phyloP scores from a whole-genome alignment of 2,888 invertebrate species.

The Cartodere bifasciata region DNA sequence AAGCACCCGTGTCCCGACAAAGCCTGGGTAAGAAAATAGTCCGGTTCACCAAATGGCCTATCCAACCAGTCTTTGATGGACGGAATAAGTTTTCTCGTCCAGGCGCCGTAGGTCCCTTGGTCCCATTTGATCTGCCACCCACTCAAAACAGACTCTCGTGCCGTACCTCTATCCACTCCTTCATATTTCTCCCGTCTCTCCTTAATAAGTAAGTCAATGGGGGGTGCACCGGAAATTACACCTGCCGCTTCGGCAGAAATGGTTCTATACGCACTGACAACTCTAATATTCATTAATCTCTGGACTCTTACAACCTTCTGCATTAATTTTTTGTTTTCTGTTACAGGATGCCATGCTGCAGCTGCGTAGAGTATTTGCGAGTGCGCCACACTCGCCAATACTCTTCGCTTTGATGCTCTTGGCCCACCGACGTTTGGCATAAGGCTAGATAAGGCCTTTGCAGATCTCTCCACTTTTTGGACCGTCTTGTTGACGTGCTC shows the following conservation, averaged over 20 bases:
- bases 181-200: too few species aligned
- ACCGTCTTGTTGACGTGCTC: conserved; percentile 2
- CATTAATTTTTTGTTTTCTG: not conserved
- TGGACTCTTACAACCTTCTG: not conserved
- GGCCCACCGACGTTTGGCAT: conserved; percentile 12
- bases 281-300: not conserved
- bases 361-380: conserved; percentile 10
- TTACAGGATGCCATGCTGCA: conserved; percentile 7
- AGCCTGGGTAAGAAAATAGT: too few species aligned
- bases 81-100: too few species aligned
- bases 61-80: too few species aligned
- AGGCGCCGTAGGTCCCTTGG: too few species aligned
- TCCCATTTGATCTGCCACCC: too few species aligned
- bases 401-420: conserved; percentile 4
- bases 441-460: conserved; percentile 2
- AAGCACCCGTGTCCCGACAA: too few species aligned
- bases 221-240: conserved; percentile 8
- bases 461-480: conserved; percentile 1
- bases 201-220: conserved; percentile 12
- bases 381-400: conserved; percentile 3
- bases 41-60: too few species aligned
- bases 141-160: too few species aligned
- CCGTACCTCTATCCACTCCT: too few species aligned
- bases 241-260: conserved; percentile 8
- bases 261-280: conserved; percentile 10